A percentile compares a stretch with the other conserved stretches of the same genome.
Evolutionary conservation across 2,797 vertebrate genomes (phyloP).

Genomic region (Carcharodon carcharias): DNA sequence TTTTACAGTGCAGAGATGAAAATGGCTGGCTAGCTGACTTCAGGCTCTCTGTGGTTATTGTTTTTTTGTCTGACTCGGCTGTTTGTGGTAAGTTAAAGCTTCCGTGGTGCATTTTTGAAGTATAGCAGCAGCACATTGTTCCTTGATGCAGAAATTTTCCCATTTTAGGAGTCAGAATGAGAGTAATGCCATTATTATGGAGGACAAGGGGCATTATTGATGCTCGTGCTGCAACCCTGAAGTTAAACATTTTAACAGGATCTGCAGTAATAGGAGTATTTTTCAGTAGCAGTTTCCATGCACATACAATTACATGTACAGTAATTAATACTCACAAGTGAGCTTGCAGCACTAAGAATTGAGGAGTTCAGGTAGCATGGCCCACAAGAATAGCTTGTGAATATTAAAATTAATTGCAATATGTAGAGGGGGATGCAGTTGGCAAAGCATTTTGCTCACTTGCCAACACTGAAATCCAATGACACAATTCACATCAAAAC

Average conservation of each 20-base stretch:
- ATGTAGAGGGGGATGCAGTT: neutral
- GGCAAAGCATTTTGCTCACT: neutral
- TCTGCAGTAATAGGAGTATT: neutral
- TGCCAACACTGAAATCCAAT: constrained; percentile 4
- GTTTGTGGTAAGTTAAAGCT: constrained; percentile 16
- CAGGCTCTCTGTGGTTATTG: neutral
- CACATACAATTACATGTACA: neutral
- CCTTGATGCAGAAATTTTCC: constrained; percentile 1
- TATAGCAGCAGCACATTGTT: neutral
- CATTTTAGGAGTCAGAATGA: constrained; percentile 19
- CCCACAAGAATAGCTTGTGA: neutral
- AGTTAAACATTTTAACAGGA: neutral
- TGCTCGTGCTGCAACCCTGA: neutral
- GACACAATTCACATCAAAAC: neutral
- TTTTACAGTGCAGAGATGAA: constrained; percentile 18
- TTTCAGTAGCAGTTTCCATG: neutral
- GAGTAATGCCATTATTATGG: neutral
- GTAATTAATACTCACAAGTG: neutral
- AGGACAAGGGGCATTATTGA: neutral
- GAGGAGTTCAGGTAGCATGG: neutral
- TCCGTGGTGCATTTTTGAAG: constrained; percentile 9
- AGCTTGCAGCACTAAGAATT: neutral
- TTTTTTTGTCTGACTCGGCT: constrained; percentile 12
- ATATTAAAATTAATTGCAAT: constrained; percentile 1
- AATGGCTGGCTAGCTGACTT: constrained; percentile 25